phyloP scores from a whole-genome alignment of 92 coral and sea anemone genomes.

The Nematostella vectensis region DNA sequence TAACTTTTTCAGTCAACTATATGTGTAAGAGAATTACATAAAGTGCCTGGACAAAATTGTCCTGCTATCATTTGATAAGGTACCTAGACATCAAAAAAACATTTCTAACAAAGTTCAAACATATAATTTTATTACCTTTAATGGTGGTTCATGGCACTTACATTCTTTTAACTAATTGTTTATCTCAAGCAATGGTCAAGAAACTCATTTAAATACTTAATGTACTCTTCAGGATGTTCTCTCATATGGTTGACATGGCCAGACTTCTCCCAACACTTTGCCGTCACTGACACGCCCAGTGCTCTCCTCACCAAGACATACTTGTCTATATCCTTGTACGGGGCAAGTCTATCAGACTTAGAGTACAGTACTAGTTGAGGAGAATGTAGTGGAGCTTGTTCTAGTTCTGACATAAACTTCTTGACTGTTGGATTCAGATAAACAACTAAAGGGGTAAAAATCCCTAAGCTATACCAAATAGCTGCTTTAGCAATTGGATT shows the following conservation, averaged over 20 bases:
- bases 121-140: too few relatives aligned
- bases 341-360: constrained; percentile 66
- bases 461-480: constrained; percentile 50
- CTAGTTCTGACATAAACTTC: constrained; percentile 48
- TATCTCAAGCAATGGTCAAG: constrained; percentile 38
- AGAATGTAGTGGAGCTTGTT: constrained; percentile 30
- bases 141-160: too few relatives aligned
- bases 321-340: constrained; percentile 53
- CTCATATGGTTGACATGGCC: constrained; percentile 86
- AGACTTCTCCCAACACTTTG: constrained; percentile 78
- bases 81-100: too few relatives aligned
- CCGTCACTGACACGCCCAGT: constrained; percentile 41
- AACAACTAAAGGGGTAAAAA: constrained; percentile 42
- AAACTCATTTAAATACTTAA: constrained; percentile 42
- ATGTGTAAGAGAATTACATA: too few relatives aligned
- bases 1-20: too few relatives aligned
- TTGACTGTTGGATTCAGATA: constrained; percentile 38
- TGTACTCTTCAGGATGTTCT: constrained; percentile 67
- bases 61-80: too few relatives aligned
- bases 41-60: too few relatives aligned
- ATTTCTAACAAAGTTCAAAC: too few relatives aligned
- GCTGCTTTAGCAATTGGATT: constrained; percentile 44
- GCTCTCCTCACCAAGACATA: constrained; percentile 43
- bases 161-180: too few relatives aligned
- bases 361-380: constrained; percentile 72